These are phyloP conservation scores for Hydropsyche tenuis DNA, from an alignment of 1,140 invertebrate genomes.

Conservation along the genomic window DNA sequence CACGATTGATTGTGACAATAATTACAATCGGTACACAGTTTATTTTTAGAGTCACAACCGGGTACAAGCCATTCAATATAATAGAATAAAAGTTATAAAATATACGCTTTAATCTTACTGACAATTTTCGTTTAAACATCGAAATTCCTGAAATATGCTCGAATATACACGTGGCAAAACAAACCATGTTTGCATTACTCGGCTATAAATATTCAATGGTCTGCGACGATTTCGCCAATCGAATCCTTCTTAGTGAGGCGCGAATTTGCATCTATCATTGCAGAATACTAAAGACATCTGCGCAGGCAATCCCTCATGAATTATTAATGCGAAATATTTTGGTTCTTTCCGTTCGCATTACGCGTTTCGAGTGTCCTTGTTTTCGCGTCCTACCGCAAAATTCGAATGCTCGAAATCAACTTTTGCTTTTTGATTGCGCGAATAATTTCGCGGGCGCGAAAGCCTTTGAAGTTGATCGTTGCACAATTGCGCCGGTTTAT, in stretches of 20 bases:
- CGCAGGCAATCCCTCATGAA: conserved; percentile 6
- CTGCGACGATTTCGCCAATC: conserved; percentile 6
- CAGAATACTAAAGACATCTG: conserved; percentile 20
- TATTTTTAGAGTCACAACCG: no score
- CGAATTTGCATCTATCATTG: conserved; percentile 22
- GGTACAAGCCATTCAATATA: no score
- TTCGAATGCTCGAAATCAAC: conserved; percentile 14
- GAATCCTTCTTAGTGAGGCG: background rate
- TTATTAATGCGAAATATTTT: conserved; percentile 16
- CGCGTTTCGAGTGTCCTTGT: background rate
- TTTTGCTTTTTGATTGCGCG: conserved; percentile 7
- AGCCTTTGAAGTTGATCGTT: background rate
- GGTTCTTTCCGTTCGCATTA: background rate
- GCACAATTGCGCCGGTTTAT: no score
- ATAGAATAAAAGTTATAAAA: no score
- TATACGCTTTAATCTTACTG: no score
- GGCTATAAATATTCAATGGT: conserved; percentile 12
- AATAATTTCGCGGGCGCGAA: background rate
- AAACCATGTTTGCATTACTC: background rate
- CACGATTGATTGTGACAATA: no score
- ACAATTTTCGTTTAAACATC: no score
- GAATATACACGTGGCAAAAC: no score
- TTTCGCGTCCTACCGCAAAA: background rate
- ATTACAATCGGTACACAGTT: no score
- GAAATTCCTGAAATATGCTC: no score